Evolutionary conservation across 2,888 invertebrate genomes (phyloP).

Genomic region (Cerceris ruficornis): DNA sequence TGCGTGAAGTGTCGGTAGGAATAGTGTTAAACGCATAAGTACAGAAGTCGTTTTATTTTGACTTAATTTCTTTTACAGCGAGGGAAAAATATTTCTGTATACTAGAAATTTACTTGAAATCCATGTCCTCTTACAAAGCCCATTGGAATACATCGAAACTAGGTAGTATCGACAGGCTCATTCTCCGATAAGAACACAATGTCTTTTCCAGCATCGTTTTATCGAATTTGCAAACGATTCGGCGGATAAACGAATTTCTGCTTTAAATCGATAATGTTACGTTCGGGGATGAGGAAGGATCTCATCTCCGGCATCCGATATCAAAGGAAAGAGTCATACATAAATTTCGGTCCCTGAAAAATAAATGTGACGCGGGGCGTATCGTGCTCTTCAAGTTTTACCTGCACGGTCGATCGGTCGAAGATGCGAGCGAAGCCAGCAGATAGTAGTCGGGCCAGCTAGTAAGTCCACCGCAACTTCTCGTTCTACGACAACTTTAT

Average conservation of each 20-base stretch:
- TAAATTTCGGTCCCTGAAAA: slow-evolving; percentile 66
- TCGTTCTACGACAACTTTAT: slow-evolving; percentile 56
- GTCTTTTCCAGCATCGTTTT: slow-evolving; percentile 30
- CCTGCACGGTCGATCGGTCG: slow-evolving; percentile 49
- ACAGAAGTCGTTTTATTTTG: too few species aligned
- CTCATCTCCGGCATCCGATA: slow-evolving; percentile 51
- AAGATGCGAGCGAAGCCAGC: slow-evolving; percentile 17
- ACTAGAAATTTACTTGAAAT: too few species aligned
- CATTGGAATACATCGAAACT: not conserved
- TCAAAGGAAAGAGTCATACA: slow-evolving; percentile 61
- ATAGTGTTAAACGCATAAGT: too few species aligned
- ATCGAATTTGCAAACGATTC: slow-evolving; percentile 56
- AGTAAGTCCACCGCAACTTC: slow-evolving; percentile 38
- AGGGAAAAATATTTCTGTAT: too few species aligned
- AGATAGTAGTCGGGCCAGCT: slow-evolving; percentile 14
- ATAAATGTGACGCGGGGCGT: slow-evolving; percentile 57
- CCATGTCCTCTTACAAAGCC: too few species aligned
- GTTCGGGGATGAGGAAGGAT: slow-evolving; percentile 56
- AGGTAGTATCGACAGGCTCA: not conserved
- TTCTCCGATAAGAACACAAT: slow-evolving; percentile 13
- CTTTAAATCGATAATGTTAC: slow-evolving; percentile 60
- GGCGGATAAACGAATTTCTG: slow-evolving; percentile 44
- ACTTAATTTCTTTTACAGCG: too few species aligned
- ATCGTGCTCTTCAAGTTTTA: slow-evolving; percentile 16
- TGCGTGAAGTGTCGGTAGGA: too few species aligned